These are phyloP conservation scores for Coenonympha arcania DNA, from an alignment of 2,888 invertebrate species.

Conservation along the genomic window DNA sequence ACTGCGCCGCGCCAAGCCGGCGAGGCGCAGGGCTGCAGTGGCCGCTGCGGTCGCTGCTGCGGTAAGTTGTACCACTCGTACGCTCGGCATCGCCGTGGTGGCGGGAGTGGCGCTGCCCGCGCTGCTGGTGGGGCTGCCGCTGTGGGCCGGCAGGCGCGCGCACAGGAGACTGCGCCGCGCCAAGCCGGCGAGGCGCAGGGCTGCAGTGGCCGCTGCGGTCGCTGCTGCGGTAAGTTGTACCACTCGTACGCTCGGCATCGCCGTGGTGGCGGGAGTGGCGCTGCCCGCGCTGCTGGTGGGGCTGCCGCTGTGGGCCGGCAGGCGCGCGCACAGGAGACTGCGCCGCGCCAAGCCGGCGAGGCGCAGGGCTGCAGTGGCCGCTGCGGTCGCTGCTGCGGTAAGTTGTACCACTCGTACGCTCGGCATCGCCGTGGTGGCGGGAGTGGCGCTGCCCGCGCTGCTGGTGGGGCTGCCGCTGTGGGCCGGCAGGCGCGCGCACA, in stretches of 20 bases:
- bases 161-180: constrained; percentile 83
- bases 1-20: constrained; percentile 81
- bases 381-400: constrained; percentile 94
- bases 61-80: constrained; percentile 70
- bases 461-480: constrained; percentile 94
- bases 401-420: constrained; percentile 84
- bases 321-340: constrained; percentile 87
- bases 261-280: too few relatives aligned
- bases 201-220: constrained; percentile 87
- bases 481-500: constrained; percentile 92
- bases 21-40: constrained; percentile 84
- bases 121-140: constrained; percentile 92
- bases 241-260: too few relatives aligned
- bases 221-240: constrained; percentile 82
- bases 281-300: constrained; percentile 93
- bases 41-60: constrained; percentile 89
- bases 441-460: constrained; percentile 96
- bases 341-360: constrained; percentile 94
- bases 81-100: too few relatives aligned
- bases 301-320: constrained; percentile 96
- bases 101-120: too few relatives aligned
- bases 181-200: constrained; percentile 83
- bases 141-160: constrained; percentile 94
- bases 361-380: constrained; percentile 95
- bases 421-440: constrained; percentile 92